phyloP scores from a whole-genome alignment of 2,888 invertebrate genomes.

The Galeruca laticollis region DNA sequence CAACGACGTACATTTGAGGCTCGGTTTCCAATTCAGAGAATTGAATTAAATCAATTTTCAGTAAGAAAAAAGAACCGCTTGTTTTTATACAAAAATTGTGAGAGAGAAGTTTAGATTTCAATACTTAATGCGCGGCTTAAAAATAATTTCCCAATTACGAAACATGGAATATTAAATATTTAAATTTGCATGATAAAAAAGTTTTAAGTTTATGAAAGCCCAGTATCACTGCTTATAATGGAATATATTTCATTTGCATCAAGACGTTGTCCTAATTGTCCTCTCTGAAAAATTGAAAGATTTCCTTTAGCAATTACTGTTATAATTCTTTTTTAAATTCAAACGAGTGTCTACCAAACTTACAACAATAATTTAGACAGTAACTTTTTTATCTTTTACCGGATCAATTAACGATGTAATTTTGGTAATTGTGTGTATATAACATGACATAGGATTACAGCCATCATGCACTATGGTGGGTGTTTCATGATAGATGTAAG shows the following conservation, averaged over 20 bases:
- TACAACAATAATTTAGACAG: background rate
- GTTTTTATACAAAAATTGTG: conserved; percentile 6
- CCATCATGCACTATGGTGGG: too few species aligned
- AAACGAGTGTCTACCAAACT: background rate
- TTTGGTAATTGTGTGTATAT: too few species aligned
- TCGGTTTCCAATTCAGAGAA: background rate
- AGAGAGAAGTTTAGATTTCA: conserved; percentile 40
- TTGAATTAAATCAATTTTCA: background rate
- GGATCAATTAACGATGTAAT: too few species aligned
- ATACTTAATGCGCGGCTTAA: conserved; percentile 50
- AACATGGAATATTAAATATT: conserved; percentile 59
- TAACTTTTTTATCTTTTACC: too few species aligned
- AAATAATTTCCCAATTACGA: conserved; percentile 59
- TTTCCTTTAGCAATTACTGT: conserved; percentile 33
- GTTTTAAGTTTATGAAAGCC: conserved; percentile 56
- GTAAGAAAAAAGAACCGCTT: background rate
- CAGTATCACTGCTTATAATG: conserved; percentile 56
- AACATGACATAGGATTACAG: too few species aligned
- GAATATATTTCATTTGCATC: conserved; percentile 57
- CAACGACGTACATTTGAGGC: background rate
- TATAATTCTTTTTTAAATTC: conserved; percentile 14
- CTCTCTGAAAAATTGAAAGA: conserved; percentile 42
- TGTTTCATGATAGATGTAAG: too few species aligned
- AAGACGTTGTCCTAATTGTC: conserved; percentile 50
- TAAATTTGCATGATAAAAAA: conserved; percentile 57